phyloP scores from a whole-genome alignment of 2,113 vertebrate species.

The Sciurus niger region DNA sequence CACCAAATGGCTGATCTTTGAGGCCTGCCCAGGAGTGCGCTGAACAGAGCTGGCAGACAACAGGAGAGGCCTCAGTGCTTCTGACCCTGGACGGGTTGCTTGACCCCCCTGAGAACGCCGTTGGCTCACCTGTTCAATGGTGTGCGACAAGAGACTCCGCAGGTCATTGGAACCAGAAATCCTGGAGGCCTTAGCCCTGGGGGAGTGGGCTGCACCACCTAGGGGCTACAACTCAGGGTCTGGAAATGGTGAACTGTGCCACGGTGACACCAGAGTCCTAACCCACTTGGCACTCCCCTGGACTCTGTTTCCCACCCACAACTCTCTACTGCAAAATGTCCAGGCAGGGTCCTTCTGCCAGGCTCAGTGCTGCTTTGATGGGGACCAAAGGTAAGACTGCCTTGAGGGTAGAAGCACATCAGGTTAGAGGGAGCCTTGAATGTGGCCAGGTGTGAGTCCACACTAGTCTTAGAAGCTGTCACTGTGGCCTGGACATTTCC shows the following conservation, averaged over 20 bases:
- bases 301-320: neutral
- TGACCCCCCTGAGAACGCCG: neutral
- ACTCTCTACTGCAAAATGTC: neutral
- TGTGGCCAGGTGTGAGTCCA: neutral
- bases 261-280: neutral
- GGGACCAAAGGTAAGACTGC: neutral
- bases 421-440: neutral
- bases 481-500: neutral
- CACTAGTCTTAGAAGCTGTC: neutral
- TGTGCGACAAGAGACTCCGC: accelerated
- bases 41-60: neutral
- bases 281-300: neutral
- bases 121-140: neutral
- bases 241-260: neutral
- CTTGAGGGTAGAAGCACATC: neutral
- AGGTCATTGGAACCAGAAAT: neutral
- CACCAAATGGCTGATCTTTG: neutral
- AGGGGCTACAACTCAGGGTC: too few relatives aligned
- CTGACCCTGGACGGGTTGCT: too few relatives aligned
- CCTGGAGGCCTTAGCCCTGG: accelerated
- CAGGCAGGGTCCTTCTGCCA: accelerated
- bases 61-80: neutral
- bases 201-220: neutral
- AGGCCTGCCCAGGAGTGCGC: neutral
- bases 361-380: neutral